Evolutionary conservation across 2,888 invertebrate species (phyloP).

Genomic region (Orchesellides sinensis): DNA sequence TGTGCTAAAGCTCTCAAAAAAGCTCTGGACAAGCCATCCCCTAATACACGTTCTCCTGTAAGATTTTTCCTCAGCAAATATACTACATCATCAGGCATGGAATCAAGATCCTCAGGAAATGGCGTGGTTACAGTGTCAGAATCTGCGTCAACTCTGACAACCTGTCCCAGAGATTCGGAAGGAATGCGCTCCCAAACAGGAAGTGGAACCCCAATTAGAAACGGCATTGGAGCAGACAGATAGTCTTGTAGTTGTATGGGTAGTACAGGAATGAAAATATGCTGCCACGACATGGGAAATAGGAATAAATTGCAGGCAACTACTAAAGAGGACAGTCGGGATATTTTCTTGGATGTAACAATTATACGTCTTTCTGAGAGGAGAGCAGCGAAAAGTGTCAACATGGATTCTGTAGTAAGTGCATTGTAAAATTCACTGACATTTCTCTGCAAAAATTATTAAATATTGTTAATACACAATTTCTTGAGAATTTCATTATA

Average conservation of each 20-base stretch:
- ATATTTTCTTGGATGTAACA: constrained; percentile 92
- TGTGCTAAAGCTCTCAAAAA: constrained; percentile 94
- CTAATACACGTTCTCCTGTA: constrained; percentile 77
- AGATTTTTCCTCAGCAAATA: constrained; percentile 76
- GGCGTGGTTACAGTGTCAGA: constrained; percentile 90
- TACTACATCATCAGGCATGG: constrained; percentile 93
- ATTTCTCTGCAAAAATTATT: constrained; percentile 85
- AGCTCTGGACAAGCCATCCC: constrained; percentile 95
- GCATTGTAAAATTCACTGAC: constrained; percentile 98
- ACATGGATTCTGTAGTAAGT: constrained; percentile 96
- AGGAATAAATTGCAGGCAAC: constrained; percentile 96
- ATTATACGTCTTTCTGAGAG: constrained; percentile 95
- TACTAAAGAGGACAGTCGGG: constrained; percentile 92
- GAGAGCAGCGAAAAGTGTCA: constrained; percentile 96
- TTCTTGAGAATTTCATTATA: background rate
- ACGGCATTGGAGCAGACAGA: constrained; percentile 97
- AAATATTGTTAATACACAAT: constrained; percentile 13
- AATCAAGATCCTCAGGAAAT: constrained; percentile 89
- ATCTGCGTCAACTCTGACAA: constrained; percentile 96
- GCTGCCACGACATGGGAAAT: constrained; percentile 99
- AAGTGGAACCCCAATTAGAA: constrained; percentile 95
- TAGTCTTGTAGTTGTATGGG: constrained; percentile 93
- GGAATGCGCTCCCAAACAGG: constrained; percentile 85
- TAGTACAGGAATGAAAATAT: constrained; percentile 97
- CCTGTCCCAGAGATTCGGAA: constrained; percentile 89